Base-by-base conservation (phyloP, 2,797 vertebrate genomes). In the Artibeus lituratus region DNA sequence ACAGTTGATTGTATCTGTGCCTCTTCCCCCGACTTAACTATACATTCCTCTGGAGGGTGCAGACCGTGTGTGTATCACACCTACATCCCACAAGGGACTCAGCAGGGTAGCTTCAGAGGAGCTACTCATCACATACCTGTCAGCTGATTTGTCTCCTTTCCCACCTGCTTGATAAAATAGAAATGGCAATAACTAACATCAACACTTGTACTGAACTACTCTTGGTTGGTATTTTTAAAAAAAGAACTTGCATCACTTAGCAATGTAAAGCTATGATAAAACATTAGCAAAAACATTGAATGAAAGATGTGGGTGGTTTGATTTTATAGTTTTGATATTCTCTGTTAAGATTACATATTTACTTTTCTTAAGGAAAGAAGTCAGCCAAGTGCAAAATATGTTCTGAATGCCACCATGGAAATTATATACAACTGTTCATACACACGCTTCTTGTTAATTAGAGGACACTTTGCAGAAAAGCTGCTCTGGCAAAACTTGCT, bases 361-460 rank as follows among this genome's bases (percentile, higher is more conserved):
- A 93, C 24, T 96, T 96, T 96, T 80, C 74, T 74, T 76, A 39
- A 95, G 95, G 87, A 72, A 86, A 94, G 97, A 95, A 96, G 91
- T 94, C 95, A 94, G 73, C 5, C 42, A 94, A 96, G 87, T 67
- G 91, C 87, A 97, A 93, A 94, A 96, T 78, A 92, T n/a, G 76
- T 90, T 92, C 84, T 73, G 10, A 47, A 84, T 87, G 94, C 37
- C 76, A 82, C 44, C 78, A 72, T 37, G 67, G 81, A 96, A 97
- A 94, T 91, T 84, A 97, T 39, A 87, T 10, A 84, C 49, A 92
- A 70, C 15, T 83, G 47, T 26, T 86, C 82, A 73, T 32, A 83
- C 47, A 90, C 59, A 15, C 21, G 37, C 49, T 91, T 97, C 96
- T 86, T 93, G 92, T 77, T 96, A 97, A 97, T 97, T 89, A 97